Conservation (phyloP, 2,797 vertebrate genomes). For the Muscicapa striata region DNA sequence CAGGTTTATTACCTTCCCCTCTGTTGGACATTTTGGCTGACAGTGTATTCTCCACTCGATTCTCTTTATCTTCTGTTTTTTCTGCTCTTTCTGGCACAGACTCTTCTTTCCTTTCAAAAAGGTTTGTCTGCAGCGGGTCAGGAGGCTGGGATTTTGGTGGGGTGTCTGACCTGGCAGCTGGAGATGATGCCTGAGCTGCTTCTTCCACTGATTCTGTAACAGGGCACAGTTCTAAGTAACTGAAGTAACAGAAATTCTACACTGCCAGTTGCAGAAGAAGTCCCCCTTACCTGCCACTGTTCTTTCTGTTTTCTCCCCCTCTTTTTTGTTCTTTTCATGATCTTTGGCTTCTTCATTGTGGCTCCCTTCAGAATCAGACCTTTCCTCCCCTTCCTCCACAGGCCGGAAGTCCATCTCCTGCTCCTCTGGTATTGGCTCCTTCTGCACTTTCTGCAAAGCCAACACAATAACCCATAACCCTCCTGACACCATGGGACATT, state of each 20-base stretch:
- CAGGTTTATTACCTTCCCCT: conserved; percentile 71
- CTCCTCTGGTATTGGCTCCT: conserved; percentile 96
- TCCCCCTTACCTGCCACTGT: conserved; percentile 57
- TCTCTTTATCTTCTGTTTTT: conserved; percentile 76
- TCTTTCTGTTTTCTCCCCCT: conserved; percentile 77
- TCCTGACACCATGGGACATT: background rate
- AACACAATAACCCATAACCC: background rate
- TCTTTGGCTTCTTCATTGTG: conserved; percentile 92
- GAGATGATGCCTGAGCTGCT: conserved; percentile 63
- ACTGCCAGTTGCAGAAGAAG: background rate
- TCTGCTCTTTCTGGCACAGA: conserved; percentile 67
- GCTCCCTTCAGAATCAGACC: conserved; percentile 86
- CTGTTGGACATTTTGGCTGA: conserved; percentile 71
- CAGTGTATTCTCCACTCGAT: conserved; percentile 36
- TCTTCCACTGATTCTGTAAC: conserved; percentile 78
- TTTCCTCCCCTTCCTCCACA: conserved; percentile 84
- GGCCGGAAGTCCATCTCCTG: conserved; percentile 95
- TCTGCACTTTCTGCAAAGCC: conserved; percentile 88
- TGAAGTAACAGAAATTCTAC: background rate
- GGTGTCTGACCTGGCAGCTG: conserved; percentile 69
- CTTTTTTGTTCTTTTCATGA: conserved; percentile 80
- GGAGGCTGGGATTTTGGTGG: conserved; percentile 74
- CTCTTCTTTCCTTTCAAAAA: conserved; percentile 77
- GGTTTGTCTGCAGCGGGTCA: conserved; percentile 48
- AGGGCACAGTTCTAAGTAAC: conserved; percentile 32